Conservation (phyloP, 2,888 invertebrate species). For the Scaptomyza tumidula region DNA sequence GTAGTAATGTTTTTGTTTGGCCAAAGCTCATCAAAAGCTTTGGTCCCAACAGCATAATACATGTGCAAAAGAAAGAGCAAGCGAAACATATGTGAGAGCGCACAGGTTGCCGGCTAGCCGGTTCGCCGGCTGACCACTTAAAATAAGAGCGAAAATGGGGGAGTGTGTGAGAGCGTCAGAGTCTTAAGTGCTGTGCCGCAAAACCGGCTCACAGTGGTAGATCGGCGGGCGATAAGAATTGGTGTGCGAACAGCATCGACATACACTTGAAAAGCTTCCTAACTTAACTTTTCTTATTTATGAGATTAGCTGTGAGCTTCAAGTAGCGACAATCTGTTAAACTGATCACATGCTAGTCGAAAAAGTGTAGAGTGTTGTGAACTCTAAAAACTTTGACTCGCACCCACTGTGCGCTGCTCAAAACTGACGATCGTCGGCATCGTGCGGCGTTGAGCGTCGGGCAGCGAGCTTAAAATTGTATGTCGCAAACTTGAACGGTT, state of each 20-base stretch:
- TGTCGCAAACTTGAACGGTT: conserved; percentile 55
- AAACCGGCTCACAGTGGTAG: conserved; percentile 56
- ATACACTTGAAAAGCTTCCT: not conserved
- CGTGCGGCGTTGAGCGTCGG: conserved; percentile 22
- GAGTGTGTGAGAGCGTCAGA: conserved; percentile 27
- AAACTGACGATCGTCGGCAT: conserved; percentile 40
- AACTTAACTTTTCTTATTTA: not conserved
- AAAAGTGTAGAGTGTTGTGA: conserved; percentile 3
- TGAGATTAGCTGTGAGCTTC: not conserved
- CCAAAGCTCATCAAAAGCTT: conserved; percentile 49
- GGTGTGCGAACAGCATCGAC: not conserved
- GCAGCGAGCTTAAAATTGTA: conserved; percentile 59
- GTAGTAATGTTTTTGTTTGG: conserved; percentile 31
- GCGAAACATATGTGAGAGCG: conserved; percentile 18
- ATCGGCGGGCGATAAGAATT: conserved; percentile 23
- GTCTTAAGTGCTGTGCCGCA: conserved; percentile 14
- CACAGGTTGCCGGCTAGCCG: conserved; percentile 68
- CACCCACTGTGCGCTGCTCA: conserved; percentile 54
- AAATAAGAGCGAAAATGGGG: conserved; percentile 28
- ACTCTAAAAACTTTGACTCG: not conserved
- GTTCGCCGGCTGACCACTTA: conserved; percentile 53
- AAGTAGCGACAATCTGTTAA: not conserved
- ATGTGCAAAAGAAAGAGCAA: conserved; percentile 26
- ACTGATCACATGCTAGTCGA: not conserved
- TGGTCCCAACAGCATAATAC: conserved; percentile 15